Conservation (phyloP, 2,797 vertebrate species). For the Malacoctenus gilli region DNA sequence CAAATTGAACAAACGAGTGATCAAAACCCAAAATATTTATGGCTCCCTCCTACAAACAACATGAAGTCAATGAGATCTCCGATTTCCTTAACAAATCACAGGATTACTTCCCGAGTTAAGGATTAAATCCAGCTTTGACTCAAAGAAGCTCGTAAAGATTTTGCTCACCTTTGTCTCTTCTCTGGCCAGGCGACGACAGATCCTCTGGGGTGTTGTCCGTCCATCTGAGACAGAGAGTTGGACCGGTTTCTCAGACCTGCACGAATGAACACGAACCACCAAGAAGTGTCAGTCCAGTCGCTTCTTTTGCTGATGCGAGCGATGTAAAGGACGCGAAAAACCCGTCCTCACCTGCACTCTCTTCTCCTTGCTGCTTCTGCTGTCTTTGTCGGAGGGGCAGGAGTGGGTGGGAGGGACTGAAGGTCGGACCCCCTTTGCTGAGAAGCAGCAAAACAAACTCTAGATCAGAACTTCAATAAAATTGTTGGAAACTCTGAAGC, state of each 20-base stretch:
- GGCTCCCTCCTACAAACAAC: too few species aligned
- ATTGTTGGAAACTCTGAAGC: not conserved
- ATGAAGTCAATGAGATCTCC: too few species aligned
- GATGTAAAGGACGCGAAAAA: too few species aligned
- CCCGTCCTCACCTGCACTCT: conserved; percentile 80
- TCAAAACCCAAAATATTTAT: too few species aligned
- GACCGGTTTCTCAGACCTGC: conserved; percentile 91
- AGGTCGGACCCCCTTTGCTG: conserved; percentile 88
- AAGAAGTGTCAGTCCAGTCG: not conserved
- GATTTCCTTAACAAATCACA: too few species aligned
- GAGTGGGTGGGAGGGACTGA: conserved; percentile 92
- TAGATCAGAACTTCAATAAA: not conserved
- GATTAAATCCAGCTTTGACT: too few species aligned
- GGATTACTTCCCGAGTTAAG: too few species aligned
- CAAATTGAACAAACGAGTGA: too few species aligned
- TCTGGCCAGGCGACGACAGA: conserved; percentile 89
- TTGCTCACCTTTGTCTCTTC: conserved; percentile 91
- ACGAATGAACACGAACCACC: conserved; percentile 16
- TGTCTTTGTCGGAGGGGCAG: conserved; percentile 95
- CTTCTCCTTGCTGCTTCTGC: conserved; percentile 91
- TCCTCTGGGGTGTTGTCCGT: conserved; percentile 84
- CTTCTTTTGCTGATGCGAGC: too few species aligned
- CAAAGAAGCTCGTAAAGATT: too few species aligned
- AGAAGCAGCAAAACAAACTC: conserved; percentile 33
- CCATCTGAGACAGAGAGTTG: conserved; percentile 89